Conservation (phyloP, 2,888 invertebrate species). For the Drosophila bunnanda region DNA sequence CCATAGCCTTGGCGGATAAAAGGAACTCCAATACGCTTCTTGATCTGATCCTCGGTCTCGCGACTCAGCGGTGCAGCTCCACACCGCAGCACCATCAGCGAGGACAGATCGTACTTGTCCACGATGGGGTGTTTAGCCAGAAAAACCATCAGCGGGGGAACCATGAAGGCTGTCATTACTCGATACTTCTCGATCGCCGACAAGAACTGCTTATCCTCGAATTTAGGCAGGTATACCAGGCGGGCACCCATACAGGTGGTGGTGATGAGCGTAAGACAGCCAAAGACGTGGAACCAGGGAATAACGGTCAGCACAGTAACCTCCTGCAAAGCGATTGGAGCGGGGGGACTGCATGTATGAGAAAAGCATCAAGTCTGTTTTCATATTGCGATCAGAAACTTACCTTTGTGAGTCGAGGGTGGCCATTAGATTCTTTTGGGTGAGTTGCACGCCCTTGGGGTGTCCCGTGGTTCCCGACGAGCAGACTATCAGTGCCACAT, state of each 20-base stretch:
- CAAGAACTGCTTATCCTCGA: conserved; percentile 90
- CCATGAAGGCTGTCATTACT: conserved; percentile 89
- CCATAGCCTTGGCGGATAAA: conserved; percentile 91
- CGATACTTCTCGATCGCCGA: conserved; percentile 88
- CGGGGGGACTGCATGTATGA: conserved; percentile 64
- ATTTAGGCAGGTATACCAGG: conserved; percentile 87
- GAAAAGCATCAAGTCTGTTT: not conserved
- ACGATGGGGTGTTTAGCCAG: conserved; percentile 92
- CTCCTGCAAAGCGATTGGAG: conserved; percentile 66
- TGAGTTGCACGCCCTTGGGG: conserved; percentile 91
- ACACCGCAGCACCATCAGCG: conserved; percentile 88
- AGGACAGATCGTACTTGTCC: conserved; percentile 90
- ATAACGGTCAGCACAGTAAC: conserved; percentile 87
- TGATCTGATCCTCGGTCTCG: conserved; percentile 88
- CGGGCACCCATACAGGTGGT: conserved; percentile 86
- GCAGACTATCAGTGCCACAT: conserved; percentile 88
- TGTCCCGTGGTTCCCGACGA: conserved; percentile 93
- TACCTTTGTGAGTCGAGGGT: conserved; percentile 81
- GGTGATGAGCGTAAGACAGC: conserved; percentile 88
- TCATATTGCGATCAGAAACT: conserved; percentile 26
- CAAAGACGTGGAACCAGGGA: conserved; percentile 94
- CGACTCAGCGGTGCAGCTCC: conserved; percentile 93
- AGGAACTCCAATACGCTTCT: conserved; percentile 84
- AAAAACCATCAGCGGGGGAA: conserved; percentile 94
- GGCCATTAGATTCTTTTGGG: conserved; percentile 88